A percentile compares a stretch with the other conserved stretches of the same genome.
Evolutionary conservation across 2,888 invertebrate genomes (phyloP).

Genomic region (Magallana nippona): DNA sequence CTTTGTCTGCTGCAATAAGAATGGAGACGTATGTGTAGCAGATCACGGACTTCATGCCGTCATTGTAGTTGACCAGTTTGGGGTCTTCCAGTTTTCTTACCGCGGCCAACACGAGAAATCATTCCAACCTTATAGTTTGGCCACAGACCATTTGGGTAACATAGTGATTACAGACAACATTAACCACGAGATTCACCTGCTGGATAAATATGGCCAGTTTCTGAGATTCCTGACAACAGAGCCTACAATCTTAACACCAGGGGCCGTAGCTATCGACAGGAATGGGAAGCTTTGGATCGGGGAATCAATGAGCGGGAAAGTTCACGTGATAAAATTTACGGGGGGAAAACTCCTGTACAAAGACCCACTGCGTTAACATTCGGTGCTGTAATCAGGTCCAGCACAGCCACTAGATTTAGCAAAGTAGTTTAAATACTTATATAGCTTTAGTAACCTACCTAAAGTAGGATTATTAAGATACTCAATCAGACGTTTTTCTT

Average conservation of each 20-base stretch:
- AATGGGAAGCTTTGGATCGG: conserved; percentile 8
- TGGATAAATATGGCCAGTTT: conserved; percentile 16
- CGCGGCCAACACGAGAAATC: not conserved
- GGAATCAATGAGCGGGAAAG: not conserved
- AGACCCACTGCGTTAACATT: no score
- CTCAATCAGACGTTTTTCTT: no score
- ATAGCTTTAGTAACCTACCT: no score
- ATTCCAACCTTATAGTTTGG: not conserved
- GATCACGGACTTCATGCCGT: not conserved
- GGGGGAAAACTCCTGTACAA: no score
- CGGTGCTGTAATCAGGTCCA: no score
- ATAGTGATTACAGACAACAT: not conserved
- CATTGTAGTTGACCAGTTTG: not conserved
- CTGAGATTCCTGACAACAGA: not conserved
- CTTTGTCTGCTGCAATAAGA: not conserved
- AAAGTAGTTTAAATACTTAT: no score
- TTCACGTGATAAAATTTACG: not conserved
- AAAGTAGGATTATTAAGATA: no score
- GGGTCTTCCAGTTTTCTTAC: not conserved
- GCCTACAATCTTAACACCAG: not conserved
- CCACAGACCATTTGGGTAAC: not conserved
- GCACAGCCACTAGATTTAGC: no score
- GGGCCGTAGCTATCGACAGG: not conserved
- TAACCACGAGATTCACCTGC: conserved; percentile 10
- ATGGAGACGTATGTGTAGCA: not conserved